phyloP scores from a whole-genome alignment of 1,140 invertebrate species.

The Drosophila seguyi region DNA sequence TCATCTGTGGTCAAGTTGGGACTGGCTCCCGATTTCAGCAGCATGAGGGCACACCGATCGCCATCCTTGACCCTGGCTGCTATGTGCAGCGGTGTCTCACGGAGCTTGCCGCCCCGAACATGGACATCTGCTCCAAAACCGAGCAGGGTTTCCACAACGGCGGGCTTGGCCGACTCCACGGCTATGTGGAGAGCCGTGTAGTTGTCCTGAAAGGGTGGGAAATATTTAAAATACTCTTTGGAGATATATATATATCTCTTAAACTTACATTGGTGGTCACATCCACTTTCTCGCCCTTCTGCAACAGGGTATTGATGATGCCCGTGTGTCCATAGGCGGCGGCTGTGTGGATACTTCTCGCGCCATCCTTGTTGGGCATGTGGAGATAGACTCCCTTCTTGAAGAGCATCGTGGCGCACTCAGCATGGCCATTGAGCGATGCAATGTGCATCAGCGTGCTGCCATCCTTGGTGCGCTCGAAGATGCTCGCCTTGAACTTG shows the following conservation, averaged over 20 bases:
- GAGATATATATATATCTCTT: neutral
- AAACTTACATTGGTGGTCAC: slow-evolving; percentile 94
- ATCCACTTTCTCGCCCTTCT: slow-evolving; percentile 98
- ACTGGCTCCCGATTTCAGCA: slow-evolving; percentile 98
- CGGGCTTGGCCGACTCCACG: slow-evolving; percentile 97
- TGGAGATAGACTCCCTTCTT: slow-evolving; percentile 99
- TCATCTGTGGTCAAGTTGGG: slow-evolving; percentile 97
- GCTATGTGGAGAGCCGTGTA: slow-evolving; percentile 99
- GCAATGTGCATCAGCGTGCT: slow-evolving; percentile 99
- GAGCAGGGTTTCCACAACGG: slow-evolving; percentile 97
- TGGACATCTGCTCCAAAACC: slow-evolving; percentile 99
- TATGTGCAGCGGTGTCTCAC: slow-evolving; percentile 98
- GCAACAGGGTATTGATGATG: slow-evolving; percentile 97
- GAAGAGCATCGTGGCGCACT: slow-evolving; percentile 99
- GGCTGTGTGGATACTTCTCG: slow-evolving; percentile 96
- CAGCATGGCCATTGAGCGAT: slow-evolving; percentile 97
- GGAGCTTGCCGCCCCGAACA: slow-evolving; percentile 93
- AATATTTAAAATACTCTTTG: neutral
- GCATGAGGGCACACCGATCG: slow-evolving; percentile 98
- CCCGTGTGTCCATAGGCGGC: slow-evolving; percentile 97
- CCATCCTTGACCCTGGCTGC: slow-evolving; percentile 96
- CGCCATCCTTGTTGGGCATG: slow-evolving; percentile 99
- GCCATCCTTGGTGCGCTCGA: slow-evolving; percentile 97
- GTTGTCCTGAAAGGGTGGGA: slow-evolving; percentile 91
- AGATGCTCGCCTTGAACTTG: slow-evolving; percentile 98